These are phyloP conservation scores for Typhlichthys eigenmanni DNA, from an alignment of 2,797 vertebrate genomes.

Conservation along the genomic window DNA sequence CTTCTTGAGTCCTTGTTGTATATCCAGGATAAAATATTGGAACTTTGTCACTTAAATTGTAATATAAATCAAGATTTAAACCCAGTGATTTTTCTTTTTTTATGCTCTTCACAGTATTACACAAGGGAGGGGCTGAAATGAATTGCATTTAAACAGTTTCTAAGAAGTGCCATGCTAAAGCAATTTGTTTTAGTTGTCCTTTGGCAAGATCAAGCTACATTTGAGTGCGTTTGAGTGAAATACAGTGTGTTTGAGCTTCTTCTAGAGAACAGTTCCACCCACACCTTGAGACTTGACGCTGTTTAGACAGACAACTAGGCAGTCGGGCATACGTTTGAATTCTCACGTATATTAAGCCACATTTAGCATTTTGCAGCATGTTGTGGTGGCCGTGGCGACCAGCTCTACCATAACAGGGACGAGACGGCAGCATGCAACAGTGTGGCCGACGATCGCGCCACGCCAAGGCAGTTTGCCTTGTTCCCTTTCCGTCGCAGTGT, in stretches of 20 bases:
- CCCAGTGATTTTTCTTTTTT: slow-evolving; percentile 33
- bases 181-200: slow-evolving; percentile 59
- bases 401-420: slow-evolving; percentile 33
- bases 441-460: background rate
- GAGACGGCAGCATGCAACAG: background rate
- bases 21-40: slow-evolving; percentile 69
- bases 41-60: slow-evolving; percentile 64
- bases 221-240: slow-evolving; percentile 70
- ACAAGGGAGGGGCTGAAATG: slow-evolving; percentile 46
- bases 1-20: slow-evolving; percentile 66
- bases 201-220: slow-evolving; percentile 63
- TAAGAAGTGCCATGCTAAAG: slow-evolving; percentile 47
- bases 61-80: slow-evolving; percentile 59
- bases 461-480: slow-evolving; percentile 39
- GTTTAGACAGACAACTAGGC: slow-evolving; percentile 71
- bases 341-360: slow-evolving; percentile 60
- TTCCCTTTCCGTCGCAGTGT: slow-evolving; percentile 35
- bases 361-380: slow-evolving; percentile 54
- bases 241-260: slow-evolving; percentile 61
- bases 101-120: slow-evolving; percentile 17
- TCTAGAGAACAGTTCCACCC: slow-evolving; percentile 71
- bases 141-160: slow-evolving; percentile 59
- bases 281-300: slow-evolving; percentile 58
- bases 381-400: slow-evolving; percentile 62
- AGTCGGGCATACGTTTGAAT: slow-evolving; percentile 69